Conservation (phyloP, 2,888 invertebrate species). For the Alentia gelatinosa region DNA sequence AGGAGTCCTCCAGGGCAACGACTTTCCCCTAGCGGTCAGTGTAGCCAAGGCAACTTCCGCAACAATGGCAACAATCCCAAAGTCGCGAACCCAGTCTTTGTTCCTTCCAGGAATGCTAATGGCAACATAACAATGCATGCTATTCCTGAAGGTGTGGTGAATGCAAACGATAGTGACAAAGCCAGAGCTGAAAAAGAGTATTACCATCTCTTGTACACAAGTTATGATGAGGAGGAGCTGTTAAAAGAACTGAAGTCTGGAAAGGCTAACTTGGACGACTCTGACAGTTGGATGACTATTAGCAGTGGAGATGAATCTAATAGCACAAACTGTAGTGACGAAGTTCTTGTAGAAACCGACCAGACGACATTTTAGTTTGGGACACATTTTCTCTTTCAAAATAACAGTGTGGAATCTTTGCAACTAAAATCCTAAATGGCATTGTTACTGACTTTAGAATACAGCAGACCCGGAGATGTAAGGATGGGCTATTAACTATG, state of each 20-base stretch:
- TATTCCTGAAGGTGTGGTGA: background rate
- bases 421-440: no score
- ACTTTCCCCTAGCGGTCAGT: slow-evolving; percentile 30
- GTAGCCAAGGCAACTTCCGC: background rate
- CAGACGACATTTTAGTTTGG: slow-evolving; percentile 34
- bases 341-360: background rate
- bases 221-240: slow-evolving; percentile 64
- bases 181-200: slow-evolving; percentile 59
- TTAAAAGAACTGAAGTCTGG: slow-evolving; percentile 59
- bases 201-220: slow-evolving; percentile 63
- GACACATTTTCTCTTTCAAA: background rate
- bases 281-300: slow-evolving; percentile 62
- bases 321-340: slow-evolving; percentile 36
- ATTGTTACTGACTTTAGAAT: no score
- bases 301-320: slow-evolving; percentile 57
- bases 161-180: background rate
- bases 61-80: slow-evolving; percentile 7
- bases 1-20: background rate
- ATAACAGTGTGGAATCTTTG: no score
- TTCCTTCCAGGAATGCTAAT: slow-evolving; percentile 19
- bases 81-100: background rate
- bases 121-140: slow-evolving; percentile 19
- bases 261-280: slow-evolving; percentile 57
- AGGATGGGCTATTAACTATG: no score
- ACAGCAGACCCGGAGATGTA: no score